Evolutionary conservation across 2,797 vertebrate species (phyloP).

Genomic region (Galaxias olidus): DNA sequence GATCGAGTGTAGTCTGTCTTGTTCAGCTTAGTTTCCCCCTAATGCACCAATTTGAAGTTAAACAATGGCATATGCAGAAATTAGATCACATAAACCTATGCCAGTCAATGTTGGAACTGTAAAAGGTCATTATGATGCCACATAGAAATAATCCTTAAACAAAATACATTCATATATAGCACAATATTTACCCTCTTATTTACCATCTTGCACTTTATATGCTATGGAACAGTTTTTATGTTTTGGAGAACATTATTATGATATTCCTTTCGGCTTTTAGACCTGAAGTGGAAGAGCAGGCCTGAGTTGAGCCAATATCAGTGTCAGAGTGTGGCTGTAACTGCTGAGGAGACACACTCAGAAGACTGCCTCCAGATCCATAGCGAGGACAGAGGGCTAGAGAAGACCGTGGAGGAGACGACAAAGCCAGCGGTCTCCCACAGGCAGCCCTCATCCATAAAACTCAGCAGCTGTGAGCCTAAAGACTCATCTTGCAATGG

Average conservation of each 20-base stretch:
- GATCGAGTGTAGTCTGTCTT: too few species aligned
- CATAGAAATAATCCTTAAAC: too few species aligned
- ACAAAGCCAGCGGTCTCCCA: conserved; percentile 47
- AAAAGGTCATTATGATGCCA: too few species aligned
- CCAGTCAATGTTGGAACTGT: too few species aligned
- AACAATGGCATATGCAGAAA: too few species aligned
- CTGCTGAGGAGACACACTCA: conserved; percentile 67
- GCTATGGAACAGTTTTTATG: too few species aligned
- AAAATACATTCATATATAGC: too few species aligned
- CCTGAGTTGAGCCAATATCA: conserved; percentile 74
- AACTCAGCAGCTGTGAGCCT: conserved; percentile 54
- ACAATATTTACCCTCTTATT: too few species aligned
- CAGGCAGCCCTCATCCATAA: conserved; percentile 53
- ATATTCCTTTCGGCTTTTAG: conserved; percentile 43
- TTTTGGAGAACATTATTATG: not conserved
- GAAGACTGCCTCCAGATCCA: conserved; percentile 78
- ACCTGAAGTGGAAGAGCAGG: conserved; percentile 75
- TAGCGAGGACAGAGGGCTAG: conserved; percentile 61
- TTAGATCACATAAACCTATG: too few species aligned
- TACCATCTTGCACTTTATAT: too few species aligned
- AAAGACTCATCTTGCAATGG: conserved; percentile 51
- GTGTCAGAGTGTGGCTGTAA: conserved; percentile 63
- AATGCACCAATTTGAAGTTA: too few species aligned
- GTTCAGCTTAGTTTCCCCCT: too few species aligned
- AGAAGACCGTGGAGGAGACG: conserved; percentile 60